Percentiles rank a stretch among this genome's conserved stretches.
Evolutionary conservation across 2,797 vertebrate genomes (phyloP).

Genomic region (Tauraco hartlaubi): DNA sequence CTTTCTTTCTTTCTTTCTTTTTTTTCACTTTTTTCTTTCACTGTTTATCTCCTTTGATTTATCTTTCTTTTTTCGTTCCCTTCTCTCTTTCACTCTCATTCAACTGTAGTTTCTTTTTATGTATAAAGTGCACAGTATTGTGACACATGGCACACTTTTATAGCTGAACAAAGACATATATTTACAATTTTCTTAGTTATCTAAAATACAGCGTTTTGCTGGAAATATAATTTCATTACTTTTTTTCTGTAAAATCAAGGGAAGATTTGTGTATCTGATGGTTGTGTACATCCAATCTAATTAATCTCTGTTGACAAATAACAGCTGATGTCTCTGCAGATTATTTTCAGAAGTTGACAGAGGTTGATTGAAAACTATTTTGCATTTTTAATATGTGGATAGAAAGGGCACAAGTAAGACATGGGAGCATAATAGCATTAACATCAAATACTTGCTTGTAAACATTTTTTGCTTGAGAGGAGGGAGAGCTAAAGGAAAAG

Average conservation of each 20-base stretch:
- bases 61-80: not conserved
- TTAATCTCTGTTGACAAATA: slow-evolving; percentile 38
- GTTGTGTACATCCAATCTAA: not conserved
- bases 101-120: not conserved
- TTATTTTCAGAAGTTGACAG: slow-evolving; percentile 51
- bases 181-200: not conserved
- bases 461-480: not conserved
- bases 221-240: not conserved
- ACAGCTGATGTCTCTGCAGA: slow-evolving; percentile 8
- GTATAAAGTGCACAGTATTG: not conserved
- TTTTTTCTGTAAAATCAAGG: not conserved
- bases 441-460: not conserved
- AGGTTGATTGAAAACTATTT: slow-evolving; percentile 18
- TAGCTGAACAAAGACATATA: not conserved
- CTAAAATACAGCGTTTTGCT: not conserved
- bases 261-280: not conserved
- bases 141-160: not conserved
- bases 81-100: not conserved
- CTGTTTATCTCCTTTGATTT: not conserved
- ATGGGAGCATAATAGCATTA: not conserved
- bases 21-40: too few species aligned
- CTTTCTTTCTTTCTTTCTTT: not conserved
- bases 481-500: not conserved
- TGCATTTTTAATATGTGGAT: not conserved
- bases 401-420: not conserved